Base-by-base conservation (phyloP, 1,140 invertebrate genomes). In the Sycobia sp. region DNA sequence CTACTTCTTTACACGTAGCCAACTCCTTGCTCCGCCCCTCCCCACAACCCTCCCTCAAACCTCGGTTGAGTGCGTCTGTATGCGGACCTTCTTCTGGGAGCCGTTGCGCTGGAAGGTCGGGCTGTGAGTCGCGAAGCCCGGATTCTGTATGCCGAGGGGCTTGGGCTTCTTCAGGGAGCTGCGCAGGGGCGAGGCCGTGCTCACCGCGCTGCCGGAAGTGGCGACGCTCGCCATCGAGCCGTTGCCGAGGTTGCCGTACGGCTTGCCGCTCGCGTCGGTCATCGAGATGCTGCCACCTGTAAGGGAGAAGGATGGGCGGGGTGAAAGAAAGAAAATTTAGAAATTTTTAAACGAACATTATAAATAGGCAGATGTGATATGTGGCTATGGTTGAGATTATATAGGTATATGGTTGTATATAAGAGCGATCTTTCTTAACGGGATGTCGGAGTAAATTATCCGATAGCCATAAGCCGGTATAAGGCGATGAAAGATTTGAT, bases 1-100 rank as follows among this genome's bases (percentile, higher is more conserved):
- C n/a, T n/a, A n/a, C n/a, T n/a, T n/a, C n/a, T n/a, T n/a, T n/a
- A n/a, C n/a, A n/a, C n/a, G n/a, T n/a, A n/a, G n/a, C n/a, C n/a
- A n/a, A n/a, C n/a, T n/a, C n/a, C n/a, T n/a, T n/a, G n/a, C n/a
- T n/a, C n/a, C n/a, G n/a, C n/a, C n/a, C n/a, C n/a, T n/a, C n/a
- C n/a, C n/a, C n/a, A n/a, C n/a, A n/a, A n/a, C n/a, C n/a, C n/a
- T n/a, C n/a, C n/a, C n/a, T 83, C 83, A 92, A 38, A 93, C 92
- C 74, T 93, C 91, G 2, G 92, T 94, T 66, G 91, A 92, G 69
- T 92, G 90, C 14, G 91, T 93, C 75, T 94, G 91, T 79, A 94
- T 93, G 22, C 92, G 85, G 13, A 94, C 92, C 83, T 93, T 93
- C 73, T 93, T 93, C 62, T 91, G 89, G 67, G 90, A 92, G 1